These are phyloP conservation scores for Crypturellus undulatus DNA, from an alignment of 2,113 vertebrate genomes.

Conservation along the genomic window DNA sequence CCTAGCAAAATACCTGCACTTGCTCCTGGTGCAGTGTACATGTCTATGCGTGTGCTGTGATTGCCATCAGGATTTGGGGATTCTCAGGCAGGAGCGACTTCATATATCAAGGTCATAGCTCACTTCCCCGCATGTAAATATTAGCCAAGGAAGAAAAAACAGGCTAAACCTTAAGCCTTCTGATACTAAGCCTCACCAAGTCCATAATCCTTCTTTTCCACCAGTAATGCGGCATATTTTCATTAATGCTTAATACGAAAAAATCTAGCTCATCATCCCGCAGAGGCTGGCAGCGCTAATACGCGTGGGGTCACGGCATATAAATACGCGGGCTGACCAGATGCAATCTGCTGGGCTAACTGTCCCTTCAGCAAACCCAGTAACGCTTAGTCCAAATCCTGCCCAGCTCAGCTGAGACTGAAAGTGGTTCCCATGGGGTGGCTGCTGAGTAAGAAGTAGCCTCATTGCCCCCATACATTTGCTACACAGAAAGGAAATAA, in stretches of 20 bases:
- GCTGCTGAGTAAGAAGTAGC: neutral
- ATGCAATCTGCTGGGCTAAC: neutral
- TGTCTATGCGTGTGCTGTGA: neutral
- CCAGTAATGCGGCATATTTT: neutral
- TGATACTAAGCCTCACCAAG: neutral
- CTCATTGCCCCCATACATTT: neutral
- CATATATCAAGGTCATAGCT: neutral
- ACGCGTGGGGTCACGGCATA: rapidly evolving
- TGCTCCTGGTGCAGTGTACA: neutral
- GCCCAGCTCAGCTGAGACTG: neutral
- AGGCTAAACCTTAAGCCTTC: neutral
- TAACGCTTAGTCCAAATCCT: neutral
- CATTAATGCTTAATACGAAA: neutral
- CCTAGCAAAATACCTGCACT: neutral
- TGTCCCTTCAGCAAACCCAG: rapidly evolving
- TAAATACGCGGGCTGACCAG: neutral
- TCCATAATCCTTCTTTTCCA: neutral
- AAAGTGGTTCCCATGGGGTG: neutral
- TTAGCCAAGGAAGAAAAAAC: neutral
- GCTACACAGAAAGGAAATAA: neutral
- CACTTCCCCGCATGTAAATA: neutral
- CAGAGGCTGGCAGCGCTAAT: neutral
- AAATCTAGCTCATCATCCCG: neutral
- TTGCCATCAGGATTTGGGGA: neutral
- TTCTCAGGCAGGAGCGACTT: neutral